Base-by-base conservation (phyloP, 2,888 invertebrate species). In the Mesorhabditis belari region DNA sequence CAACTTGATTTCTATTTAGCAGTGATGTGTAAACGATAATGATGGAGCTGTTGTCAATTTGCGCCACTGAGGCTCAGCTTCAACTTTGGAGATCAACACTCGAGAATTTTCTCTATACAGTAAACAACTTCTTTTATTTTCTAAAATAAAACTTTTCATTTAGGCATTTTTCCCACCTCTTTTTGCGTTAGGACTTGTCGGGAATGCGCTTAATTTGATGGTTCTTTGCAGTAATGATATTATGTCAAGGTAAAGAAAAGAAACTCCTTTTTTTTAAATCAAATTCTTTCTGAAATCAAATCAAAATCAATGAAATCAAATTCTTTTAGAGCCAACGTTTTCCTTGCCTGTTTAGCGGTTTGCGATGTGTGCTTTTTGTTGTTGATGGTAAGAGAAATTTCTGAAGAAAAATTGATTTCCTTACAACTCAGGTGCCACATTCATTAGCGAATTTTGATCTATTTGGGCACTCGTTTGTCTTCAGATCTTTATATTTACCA, bases 311-410 rank as follows among this genome's bases (percentile, higher is more conserved):
- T 54, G 12, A 5, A 54, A 54, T 3, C n/a, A 55, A 49, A 19
- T 19, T 12, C 23, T 60, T 71, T 52, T 65, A 76, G 77, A 62
- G 75, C 79, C 19, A 77, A 79, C 66, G 67, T 73, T 17, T 70
- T 79, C 55, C 65, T 79, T 24, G 72, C 76, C 3, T 71, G 75
- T 28, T 61, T 79, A 50, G 78, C 79, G 1, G 65, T 79, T 2
- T 75, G 74, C 53, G 79, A 79, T 59, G 73, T 79, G 24, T 67
- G 75, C 49, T 79, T 79, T 58, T 65, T 79, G 3, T 50, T 77
- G 9, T 63, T 76, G 17, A 75, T 79, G 53, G 66, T 73, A 12
- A n/a, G 44, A 17, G n/a, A n/a, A n/a, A n/a, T n/a, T n/a, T n/a
- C n/a, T n/a, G n/a, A n/a, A n/a, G n/a, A n/a, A n/a, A n/a, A n/a